phyloP scores from a whole-genome alignment of 35 echinoderm and acorn worm species.

The Holothuria glaberrima region DNA sequence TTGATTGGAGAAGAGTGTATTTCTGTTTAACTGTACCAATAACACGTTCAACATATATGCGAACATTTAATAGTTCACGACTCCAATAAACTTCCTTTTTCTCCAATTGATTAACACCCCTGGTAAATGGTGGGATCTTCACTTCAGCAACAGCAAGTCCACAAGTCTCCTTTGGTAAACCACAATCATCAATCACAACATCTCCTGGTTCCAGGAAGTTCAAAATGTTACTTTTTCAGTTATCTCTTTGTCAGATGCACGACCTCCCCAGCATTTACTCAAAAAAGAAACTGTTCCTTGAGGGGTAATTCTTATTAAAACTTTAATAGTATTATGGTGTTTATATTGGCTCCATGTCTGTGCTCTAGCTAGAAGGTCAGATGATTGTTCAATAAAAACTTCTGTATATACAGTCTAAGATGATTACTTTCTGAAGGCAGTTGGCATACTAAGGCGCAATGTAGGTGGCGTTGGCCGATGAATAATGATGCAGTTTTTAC shows the following conservation, averaged over 20 bases:
- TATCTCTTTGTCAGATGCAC: slow-evolving; percentile 41
- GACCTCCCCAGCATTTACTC: slow-evolving; percentile 44
- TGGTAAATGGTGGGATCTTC: slow-evolving; percentile 15
- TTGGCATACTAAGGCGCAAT: slow-evolving; percentile 47
- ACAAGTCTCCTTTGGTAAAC: slow-evolving; percentile 21
- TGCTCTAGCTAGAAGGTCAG: slow-evolving; percentile 50
- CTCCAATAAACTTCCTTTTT: slow-evolving; percentile 34
- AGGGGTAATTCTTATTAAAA: slow-evolving; percentile 44
- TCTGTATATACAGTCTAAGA: slow-evolving; percentile 72
- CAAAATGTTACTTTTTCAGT: slow-evolving; percentile 30
- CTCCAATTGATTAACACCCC: not conserved
- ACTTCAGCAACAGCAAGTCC: not conserved
- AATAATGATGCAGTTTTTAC: not conserved
- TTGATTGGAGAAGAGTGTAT: not conserved
- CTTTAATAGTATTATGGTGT: slow-evolving; percentile 76
- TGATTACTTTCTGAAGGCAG: slow-evolving; percentile 47
- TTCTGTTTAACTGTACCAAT: slow-evolving; percentile 11
- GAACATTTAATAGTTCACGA: not conserved
- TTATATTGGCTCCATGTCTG: slow-evolving; percentile 67
- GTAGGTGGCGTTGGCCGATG: slow-evolving; percentile 46
- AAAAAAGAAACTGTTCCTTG: slow-evolving; percentile 7
- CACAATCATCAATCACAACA: slow-evolving; percentile 25
- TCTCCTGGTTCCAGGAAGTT: slow-evolving; percentile 17
- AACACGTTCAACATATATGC: slow-evolving; percentile 17
- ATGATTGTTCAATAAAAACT: slow-evolving; percentile 65